Base-by-base conservation (phyloP, 2,888 invertebrate species). In the Cynaeus angustus region DNA sequence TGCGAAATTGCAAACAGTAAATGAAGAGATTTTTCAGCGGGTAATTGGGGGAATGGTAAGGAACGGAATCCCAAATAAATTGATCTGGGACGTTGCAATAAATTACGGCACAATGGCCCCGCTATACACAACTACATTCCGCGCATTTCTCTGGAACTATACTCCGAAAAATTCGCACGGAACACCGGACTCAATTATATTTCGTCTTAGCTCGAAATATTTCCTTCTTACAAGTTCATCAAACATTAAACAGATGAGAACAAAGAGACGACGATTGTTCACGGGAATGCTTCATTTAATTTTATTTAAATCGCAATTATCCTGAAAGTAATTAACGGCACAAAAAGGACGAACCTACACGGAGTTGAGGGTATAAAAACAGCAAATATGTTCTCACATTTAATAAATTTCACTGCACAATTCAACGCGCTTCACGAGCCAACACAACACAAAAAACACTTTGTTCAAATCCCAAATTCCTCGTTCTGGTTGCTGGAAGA, bases 61-160 rank as follows among this genome's bases (percentile, higher is more conserved):
- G 61, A 68, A 62, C 68, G 68, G 68, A 68, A 68, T 68, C 68
- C 68, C 55, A 61, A 68, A 68, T 68, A 68, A 68, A 68, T 68
- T 68, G 68, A 68, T 68, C 68, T 62, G 30, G 68, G 61, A 68
- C 52, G 61, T 56, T 52, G 68, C 26, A 53, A 68, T 68, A 68
- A 68, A 68, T 68, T 68, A 68, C 68, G 50, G 38, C 61, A 68
- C 68, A 68, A 50, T 61, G 55, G 52, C 61, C 68, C 21, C 28
- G 61, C 55, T 61, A 62, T 68, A 68, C 68, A 68, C 68, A 68
- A 68, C 68, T 62, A 62, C 68, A 68, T 68, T 68, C 68, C 68
- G 43, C 45, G 30, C 37, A 62, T 61, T 61, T 67, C 68, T 61
- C 53, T 37, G 38, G 30, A 50, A 48, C 50, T 61, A 61, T 48